phyloP scores from a whole-genome alignment of 2,888 invertebrate species.

The Agrotis ipsilon region DNA sequence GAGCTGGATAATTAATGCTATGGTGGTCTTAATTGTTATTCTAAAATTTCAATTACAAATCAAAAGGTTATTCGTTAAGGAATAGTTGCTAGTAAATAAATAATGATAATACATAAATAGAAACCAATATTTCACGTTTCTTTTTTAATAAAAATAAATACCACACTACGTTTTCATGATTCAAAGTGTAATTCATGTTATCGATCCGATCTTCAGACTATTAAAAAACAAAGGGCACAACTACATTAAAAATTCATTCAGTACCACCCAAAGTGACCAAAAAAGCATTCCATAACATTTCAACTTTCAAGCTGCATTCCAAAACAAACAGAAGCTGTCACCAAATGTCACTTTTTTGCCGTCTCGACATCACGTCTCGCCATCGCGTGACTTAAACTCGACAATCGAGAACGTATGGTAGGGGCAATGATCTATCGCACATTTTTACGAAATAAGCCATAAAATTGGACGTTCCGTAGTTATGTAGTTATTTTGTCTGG shows the following conservation, averaged over 20 bases:
- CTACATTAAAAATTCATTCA: slow-evolving; percentile 4
- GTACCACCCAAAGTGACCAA: slow-evolving; percentile 25
- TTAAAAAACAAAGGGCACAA: slow-evolving; percentile 7
- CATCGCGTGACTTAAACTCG: slow-evolving; percentile 72
- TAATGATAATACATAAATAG: too few species aligned
- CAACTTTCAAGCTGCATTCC: slow-evolving; percentile 46
- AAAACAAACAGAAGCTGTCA: slow-evolving; percentile 59
- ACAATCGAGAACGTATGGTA: slow-evolving; percentile 73
- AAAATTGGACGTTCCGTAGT: slow-evolving; percentile 82
- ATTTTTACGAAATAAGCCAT: slow-evolving; percentile 87
- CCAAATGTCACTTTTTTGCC: slow-evolving; percentile 67
- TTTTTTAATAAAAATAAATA: not conserved
- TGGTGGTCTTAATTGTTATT: too few species aligned
- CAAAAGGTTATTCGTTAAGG: too few species aligned
- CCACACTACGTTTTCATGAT: not conserved
- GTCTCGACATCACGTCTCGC: slow-evolving; percentile 57
- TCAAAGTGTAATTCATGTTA: not conserved
- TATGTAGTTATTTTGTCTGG: slow-evolving; percentile 74
- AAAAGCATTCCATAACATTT: slow-evolving; percentile 43
- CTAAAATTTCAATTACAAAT: too few species aligned
- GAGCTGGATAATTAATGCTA: too few species aligned
- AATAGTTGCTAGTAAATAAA: too few species aligned
- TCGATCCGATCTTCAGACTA: slow-evolving; percentile 7
- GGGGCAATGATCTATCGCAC: slow-evolving; percentile 83
- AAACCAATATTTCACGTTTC: too few species aligned